These are phyloP conservation scores for Hemicentrotus pulcherrimus DNA, from an alignment of 35 echinoderm and acorn worm species.

Conservation along the genomic window DNA sequence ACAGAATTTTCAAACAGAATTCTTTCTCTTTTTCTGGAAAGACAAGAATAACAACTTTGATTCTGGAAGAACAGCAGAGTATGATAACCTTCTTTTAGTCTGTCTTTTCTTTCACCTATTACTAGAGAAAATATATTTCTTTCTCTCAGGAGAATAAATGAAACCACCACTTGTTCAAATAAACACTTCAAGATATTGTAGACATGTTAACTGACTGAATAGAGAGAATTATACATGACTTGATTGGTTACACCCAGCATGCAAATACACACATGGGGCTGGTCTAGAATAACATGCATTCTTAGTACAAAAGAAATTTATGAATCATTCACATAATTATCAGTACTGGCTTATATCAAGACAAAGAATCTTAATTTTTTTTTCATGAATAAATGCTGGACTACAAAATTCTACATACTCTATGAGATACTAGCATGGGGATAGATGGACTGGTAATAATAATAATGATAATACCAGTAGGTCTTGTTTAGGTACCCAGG, in stretches of 20 bases:
- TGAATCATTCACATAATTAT: not conserved
- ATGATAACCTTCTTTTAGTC: no score
- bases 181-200: not conserved
- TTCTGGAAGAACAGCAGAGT: not conserved
- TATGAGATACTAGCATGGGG: no score
- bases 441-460: no score
- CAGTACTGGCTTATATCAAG: not conserved
- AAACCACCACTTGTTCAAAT: not conserved
- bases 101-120: not conserved
- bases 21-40: not conserved
- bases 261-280: not conserved
- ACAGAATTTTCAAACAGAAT: not conserved
- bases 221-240: not conserved
- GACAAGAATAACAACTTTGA: not conserved
- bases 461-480: no score
- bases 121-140: not conserved
- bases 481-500: no score
- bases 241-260: not conserved
- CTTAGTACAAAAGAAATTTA: not conserved
- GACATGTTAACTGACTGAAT: not conserved
- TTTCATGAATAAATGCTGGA: constrained; percentile 4
- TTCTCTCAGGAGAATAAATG: not conserved
- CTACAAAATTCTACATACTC: not conserved
- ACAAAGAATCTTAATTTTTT: not conserved
- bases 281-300: not conserved